These are phyloP conservation scores for Agrypnus murinus DNA, from an alignment of 2,888 invertebrate genomes.

Conservation along the genomic window DNA sequence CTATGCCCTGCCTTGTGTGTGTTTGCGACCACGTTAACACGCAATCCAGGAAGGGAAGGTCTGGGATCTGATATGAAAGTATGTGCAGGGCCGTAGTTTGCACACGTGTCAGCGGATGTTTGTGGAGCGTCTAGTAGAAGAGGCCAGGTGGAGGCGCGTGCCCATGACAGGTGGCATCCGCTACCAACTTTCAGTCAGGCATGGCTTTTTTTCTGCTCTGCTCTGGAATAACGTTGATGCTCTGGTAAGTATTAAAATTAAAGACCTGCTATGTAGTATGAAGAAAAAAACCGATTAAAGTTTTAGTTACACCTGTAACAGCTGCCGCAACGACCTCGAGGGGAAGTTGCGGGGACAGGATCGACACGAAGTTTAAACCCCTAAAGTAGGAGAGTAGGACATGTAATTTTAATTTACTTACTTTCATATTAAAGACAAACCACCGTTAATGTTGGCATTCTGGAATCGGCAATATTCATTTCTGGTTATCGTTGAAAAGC, in stretches of 20 bases:
- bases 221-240: constrained; percentile 22
- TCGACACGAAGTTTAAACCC: background rate
- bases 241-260: constrained; percentile 37
- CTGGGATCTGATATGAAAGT: constrained; percentile 35
- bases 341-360: constrained; percentile 7
- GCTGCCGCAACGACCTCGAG: constrained; percentile 18
- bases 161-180: constrained; percentile 52
- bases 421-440: too few species aligned
- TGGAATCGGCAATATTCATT: too few species aligned
- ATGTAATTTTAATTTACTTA: too few species aligned
- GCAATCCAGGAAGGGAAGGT: constrained; percentile 41
- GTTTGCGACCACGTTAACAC: constrained; percentile 37
- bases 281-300: constrained; percentile 37
- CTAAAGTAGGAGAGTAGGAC: background rate
- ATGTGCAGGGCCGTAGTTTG: constrained; percentile 45
- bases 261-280: constrained; percentile 31
- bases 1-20: constrained; percentile 7
- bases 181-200: constrained; percentile 39
- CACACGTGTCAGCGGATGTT: constrained; percentile 51
- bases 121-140: constrained; percentile 51
- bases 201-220: background rate
- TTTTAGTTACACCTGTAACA: constrained; percentile 43
- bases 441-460: too few species aligned
- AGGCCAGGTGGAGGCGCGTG: constrained; percentile 50
- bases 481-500: too few species aligned